Percentiles rank a stretch among this genome's conserved stretches.
These are phyloP conservation scores for Eretmocerus hayati DNA, from an alignment of 2,888 invertebrate species.

Conservation along the genomic window DNA sequence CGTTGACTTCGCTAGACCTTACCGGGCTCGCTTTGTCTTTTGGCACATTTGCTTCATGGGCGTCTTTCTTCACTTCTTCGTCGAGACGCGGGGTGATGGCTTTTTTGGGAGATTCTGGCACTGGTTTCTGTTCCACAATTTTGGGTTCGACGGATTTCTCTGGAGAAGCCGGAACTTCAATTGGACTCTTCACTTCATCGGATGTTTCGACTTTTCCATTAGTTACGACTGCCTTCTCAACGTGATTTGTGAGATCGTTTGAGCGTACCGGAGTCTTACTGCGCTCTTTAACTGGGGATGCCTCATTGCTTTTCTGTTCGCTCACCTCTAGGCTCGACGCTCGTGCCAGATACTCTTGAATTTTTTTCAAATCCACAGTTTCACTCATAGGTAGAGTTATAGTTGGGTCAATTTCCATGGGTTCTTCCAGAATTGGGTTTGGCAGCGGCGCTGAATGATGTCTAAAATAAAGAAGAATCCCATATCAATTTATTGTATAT, in stretches of 20 bases:
- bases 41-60: slow-evolving; percentile 22
- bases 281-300: slow-evolving; percentile 40
- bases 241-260: slow-evolving; percentile 20
- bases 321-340: slow-evolving; percentile 48
- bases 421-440: slow-evolving; percentile 37
- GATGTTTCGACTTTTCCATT: slow-evolving; percentile 11
- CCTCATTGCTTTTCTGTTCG: slow-evolving; percentile 44
- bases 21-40: slow-evolving; percentile 19
- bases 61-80: slow-evolving; percentile 22
- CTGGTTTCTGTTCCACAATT: background rate
- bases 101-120: slow-evolving; percentile 1
- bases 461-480: slow-evolving; percentile 24
- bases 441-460: slow-evolving; percentile 36
- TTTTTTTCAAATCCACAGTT: slow-evolving; percentile 27
- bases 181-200: background rate
- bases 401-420: slow-evolving; percentile 36
- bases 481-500: no score
- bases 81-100: background rate
- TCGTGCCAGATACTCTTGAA: slow-evolving; percentile 25
- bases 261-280: slow-evolving; percentile 42
- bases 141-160: slow-evolving; percentile 1
- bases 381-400: slow-evolving; percentile 23
- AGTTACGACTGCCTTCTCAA: slow-evolving; percentile 3
- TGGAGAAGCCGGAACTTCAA: background rate
- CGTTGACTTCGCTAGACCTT: slow-evolving; percentile 23